These are phyloP conservation scores for Coelopa frigida DNA, from an alignment of 1,140 invertebrate genomes.

Conservation along the genomic window DNA sequence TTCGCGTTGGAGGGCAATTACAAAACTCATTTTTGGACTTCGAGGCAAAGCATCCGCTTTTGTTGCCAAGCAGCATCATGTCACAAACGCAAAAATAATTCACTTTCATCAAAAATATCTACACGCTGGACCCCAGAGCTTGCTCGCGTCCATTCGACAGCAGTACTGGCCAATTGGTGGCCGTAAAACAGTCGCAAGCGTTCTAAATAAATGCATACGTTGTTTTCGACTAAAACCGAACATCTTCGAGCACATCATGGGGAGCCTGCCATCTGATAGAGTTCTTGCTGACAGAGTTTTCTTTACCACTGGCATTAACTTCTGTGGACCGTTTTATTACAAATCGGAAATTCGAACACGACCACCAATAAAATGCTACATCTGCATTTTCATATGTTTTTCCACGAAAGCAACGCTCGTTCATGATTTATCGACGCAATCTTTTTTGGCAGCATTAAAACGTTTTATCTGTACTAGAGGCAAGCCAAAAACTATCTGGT, in stretches of 20 bases:
- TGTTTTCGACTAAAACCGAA: conserved; percentile 9
- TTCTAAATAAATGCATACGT: conserved; percentile 8
- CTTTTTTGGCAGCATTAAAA: conserved; percentile 20
- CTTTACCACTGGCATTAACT: conserved; percentile 7
- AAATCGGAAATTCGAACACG: conserved; percentile 10
- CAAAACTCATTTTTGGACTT: conserved; percentile 16
- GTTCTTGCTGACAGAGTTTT: background rate
- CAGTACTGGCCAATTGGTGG: conserved; percentile 11
- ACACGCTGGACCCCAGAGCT: conserved; percentile 6
- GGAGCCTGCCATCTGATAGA: background rate
- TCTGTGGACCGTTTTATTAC: conserved; percentile 11
- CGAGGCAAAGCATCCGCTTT: conserved; percentile 11
- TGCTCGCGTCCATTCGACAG: conserved; percentile 4
- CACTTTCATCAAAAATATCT: conserved; percentile 11
- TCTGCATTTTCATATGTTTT: conserved; percentile 13
- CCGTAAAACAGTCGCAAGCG: conserved; percentile 1
- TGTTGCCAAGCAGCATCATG: conserved; percentile 9
- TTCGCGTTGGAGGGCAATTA: conserved; percentile 27
- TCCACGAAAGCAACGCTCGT: conserved; percentile 16
- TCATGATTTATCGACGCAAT: conserved; percentile 14
- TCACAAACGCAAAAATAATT: background rate
- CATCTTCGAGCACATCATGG: conserved; percentile 6
- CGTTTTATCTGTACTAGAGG: conserved; percentile 19
- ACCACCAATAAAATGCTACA: conserved; percentile 8
- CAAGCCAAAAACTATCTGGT: conserved; percentile 19